Conservation (phyloP, 2,888 invertebrate species). For the Drosophila pseudotakahashii region DNA sequence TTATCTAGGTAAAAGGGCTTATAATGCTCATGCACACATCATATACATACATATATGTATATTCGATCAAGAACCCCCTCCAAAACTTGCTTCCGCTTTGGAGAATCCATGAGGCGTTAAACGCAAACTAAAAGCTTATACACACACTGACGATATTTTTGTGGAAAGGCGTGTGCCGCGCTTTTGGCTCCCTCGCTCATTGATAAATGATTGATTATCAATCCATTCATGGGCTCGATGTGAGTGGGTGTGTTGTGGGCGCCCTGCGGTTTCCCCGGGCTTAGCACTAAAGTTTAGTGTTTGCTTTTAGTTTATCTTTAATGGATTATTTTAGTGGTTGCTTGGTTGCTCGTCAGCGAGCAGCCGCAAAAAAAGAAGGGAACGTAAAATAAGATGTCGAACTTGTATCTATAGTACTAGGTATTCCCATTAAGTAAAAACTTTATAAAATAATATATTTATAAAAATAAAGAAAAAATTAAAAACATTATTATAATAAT, state of each 20-base stretch:
- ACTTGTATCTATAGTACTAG: not conserved
- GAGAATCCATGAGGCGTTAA: conserved; percentile 76
- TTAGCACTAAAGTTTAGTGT: conserved; percentile 74
- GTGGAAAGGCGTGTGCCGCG: conserved; percentile 62
- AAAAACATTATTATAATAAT: no score
- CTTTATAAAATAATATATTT: not conserved
- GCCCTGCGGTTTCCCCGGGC: conserved; percentile 66
- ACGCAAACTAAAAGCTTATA: conserved; percentile 76
- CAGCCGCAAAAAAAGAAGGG: conserved; percentile 22
- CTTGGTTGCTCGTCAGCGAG: conserved; percentile 39
- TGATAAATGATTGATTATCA: conserved; percentile 78
- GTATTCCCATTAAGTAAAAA: not conserved
- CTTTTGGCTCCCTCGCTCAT: conserved; percentile 47
- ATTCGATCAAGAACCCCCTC: conserved; percentile 5
- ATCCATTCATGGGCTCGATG: conserved; percentile 27
- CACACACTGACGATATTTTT: conserved; percentile 50
- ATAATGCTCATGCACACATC: conserved; percentile 62
- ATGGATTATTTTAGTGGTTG: conserved; percentile 77
- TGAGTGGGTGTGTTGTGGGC: conserved; percentile 58
- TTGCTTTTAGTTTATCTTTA: conserved; percentile 78
- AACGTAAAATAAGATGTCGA: conserved; percentile 7
- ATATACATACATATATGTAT: conserved; percentile 47
- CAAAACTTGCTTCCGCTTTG: conserved; percentile 57
- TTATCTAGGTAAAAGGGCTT: conserved; percentile 39
- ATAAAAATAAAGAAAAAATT: no score